These are phyloP conservation scores for Burhinus oedicnemus DNA, from an alignment of 2,113 vertebrate genomes.

Conservation along the genomic window DNA sequence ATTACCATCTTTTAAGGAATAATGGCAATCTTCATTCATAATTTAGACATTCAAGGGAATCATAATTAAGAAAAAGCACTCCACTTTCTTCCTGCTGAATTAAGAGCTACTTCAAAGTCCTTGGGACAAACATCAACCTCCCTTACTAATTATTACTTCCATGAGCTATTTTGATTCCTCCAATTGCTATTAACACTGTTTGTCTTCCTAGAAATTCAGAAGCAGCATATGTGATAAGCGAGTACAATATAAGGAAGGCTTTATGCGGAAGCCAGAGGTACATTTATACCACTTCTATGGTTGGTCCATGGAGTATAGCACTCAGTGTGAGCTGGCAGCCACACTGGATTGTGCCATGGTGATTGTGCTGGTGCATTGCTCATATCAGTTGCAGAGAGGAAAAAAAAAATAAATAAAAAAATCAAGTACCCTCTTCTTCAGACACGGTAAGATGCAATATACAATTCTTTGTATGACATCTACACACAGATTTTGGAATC, in stretches of 20 bases:
- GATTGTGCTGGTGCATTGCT: background rate
- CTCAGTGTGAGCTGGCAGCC: background rate
- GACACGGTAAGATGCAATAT: background rate
- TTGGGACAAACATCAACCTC: background rate
- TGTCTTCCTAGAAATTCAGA: background rate
- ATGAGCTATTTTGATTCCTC: background rate
- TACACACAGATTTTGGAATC: background rate
- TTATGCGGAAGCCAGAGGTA: background rate
- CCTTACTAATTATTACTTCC: background rate
- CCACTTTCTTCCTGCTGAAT: background rate
- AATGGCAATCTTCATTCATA: background rate
- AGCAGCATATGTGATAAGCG: background rate
- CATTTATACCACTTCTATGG: background rate
- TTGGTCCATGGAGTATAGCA: background rate
- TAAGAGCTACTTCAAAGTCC: background rate
- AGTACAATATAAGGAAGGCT: background rate
- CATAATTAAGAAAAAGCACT: slow-evolving; percentile 12
- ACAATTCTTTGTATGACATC: background rate
- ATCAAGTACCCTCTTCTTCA: background rate
- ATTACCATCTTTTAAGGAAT: background rate
- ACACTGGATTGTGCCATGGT: background rate
- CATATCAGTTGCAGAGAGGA: background rate
- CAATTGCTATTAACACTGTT: background rate
- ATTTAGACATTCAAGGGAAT: background rate
- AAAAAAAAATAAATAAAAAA: background rate